Base-by-base conservation (phyloP, 2,113 vertebrate species). In the Haemorhous mexicanus region DNA sequence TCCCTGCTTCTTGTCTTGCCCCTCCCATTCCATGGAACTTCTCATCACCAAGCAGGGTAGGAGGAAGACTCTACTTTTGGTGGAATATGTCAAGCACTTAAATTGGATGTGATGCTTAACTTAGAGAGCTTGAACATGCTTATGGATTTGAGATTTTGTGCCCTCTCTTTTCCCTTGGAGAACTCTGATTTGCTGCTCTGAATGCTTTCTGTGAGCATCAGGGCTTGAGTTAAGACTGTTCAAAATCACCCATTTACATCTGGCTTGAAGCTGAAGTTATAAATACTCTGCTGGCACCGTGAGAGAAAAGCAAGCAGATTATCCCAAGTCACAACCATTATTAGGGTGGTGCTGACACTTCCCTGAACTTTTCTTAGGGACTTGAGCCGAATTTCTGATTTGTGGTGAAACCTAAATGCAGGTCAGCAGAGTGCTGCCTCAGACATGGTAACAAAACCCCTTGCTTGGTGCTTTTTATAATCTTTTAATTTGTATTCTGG, bases 401-500 rank as follows among this genome's bases (percentile, higher is more conserved):
- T 4, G 4, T 75, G 56, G 47, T 26, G 39, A 90, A 97, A 84
- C 76, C 86, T 81, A 59, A 92, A 94, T 78, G 70, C 87, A 33
- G 69, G 58, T 93, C 69, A 87, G n/a, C 33, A 32, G 21, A 21
- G 61, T 39, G 56, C 80, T 78, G 77, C 84, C 58, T 87, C 69
- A 64, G 92, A 84, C 44, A 21, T 5, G 9, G 56, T 84, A 94
- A 94, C 91, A 96, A 95, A 95, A 74, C 0, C 41, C 41, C 30
- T 87, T 44, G 59, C 53, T 82, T 4, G 1, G 33, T 90, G 58
- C 77, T 96, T 53, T 95, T 95, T 95, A 84, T 89, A 91, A 50
- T 91, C 33, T 78, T 92, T 79, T 91, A 75, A 95, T 94, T 96
- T 95, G 46, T 93, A 69, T 94, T 92, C 87, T 94, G 73, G 66